Evolutionary conservation across 2,113 vertebrate species (phyloP).

Genomic region (Stigmatopora nigra): DNA sequence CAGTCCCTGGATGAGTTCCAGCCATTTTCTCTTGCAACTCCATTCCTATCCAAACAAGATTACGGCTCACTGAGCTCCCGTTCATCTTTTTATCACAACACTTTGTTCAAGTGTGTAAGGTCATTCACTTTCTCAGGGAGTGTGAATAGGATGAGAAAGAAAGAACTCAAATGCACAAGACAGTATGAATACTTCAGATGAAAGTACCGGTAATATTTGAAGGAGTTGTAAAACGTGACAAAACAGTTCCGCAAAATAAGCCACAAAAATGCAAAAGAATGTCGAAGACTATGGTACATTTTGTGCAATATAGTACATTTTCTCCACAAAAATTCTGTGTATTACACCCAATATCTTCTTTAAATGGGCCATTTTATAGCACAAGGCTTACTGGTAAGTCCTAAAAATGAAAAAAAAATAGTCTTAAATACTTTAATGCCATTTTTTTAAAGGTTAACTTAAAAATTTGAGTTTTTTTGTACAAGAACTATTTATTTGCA

Average conservation of each 20-base stretch:
- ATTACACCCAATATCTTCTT: not conserved
- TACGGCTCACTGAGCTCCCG: not conserved
- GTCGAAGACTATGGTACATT: slow-evolving; percentile 54
- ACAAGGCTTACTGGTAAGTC: not conserved
- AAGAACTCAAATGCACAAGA: not conserved
- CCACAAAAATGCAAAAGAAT: slow-evolving; percentile 37
- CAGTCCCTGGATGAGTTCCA: not conserved
- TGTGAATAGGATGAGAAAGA: not conserved
- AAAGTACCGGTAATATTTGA: slow-evolving; percentile 25
- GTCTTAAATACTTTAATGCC: not conserved
- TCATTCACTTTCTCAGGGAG: not conserved
- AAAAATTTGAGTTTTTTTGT: too few relatives aligned
- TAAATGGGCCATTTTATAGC: not conserved
- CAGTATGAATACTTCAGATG: slow-evolving; percentile 14
- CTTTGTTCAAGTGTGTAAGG: not conserved
- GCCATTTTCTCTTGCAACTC: not conserved
- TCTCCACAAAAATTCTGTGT: slow-evolving; percentile 8
- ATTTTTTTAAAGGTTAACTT: not conserved
- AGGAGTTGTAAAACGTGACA: slow-evolving; percentile 30
- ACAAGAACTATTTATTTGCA: too few relatives aligned
- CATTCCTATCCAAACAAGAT: not conserved
- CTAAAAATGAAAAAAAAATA: not conserved
- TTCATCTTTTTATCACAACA: not conserved
- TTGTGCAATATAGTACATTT: slow-evolving; percentile 25
- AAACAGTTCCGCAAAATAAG: slow-evolving; percentile 45